Evolutionary conservation across 2,113 vertebrate genomes (phyloP).

Genomic region (Tauraco erythrolophus): DNA sequence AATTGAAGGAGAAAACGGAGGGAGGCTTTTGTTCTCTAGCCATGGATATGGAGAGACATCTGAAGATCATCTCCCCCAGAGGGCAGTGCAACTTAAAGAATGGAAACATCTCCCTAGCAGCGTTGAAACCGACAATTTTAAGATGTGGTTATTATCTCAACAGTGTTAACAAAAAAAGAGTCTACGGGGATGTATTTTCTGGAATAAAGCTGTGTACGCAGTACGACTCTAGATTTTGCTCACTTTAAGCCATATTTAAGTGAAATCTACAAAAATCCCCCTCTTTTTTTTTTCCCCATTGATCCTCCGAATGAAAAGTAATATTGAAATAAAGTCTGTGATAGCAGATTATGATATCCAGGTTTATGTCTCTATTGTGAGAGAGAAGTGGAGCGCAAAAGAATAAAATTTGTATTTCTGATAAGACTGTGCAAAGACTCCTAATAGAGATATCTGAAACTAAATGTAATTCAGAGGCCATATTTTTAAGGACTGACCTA

Average conservation of each 20-base stretch:
- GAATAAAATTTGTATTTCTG: neutral
- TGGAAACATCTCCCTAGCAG: neutral
- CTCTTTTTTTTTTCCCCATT: fast-evolving
- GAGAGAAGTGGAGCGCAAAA: neutral
- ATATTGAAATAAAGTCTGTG: neutral
- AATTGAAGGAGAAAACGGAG: neutral
- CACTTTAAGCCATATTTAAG: neutral
- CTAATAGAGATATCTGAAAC: neutral
- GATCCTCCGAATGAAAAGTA: neutral
- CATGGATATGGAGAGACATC: neutral
- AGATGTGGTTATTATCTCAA: neutral
- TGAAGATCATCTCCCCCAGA: constrained; percentile 53
- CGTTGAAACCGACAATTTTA: neutral
- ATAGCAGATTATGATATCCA: neutral
- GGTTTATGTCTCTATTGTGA: neutral
- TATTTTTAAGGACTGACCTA: neutral
- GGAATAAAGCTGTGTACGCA: neutral
- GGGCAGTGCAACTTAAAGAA: constrained; percentile 74
- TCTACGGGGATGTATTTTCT: neutral
- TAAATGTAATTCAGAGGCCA: neutral
- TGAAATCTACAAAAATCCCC: neutral
- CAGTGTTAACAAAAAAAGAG: neutral
- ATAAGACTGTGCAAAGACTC: neutral
- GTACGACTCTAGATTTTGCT: neutral
- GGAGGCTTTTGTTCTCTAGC: neutral